These are phyloP conservation scores for Erebia palarica DNA, from an alignment of 2,888 invertebrate species.

Conservation along the genomic window DNA sequence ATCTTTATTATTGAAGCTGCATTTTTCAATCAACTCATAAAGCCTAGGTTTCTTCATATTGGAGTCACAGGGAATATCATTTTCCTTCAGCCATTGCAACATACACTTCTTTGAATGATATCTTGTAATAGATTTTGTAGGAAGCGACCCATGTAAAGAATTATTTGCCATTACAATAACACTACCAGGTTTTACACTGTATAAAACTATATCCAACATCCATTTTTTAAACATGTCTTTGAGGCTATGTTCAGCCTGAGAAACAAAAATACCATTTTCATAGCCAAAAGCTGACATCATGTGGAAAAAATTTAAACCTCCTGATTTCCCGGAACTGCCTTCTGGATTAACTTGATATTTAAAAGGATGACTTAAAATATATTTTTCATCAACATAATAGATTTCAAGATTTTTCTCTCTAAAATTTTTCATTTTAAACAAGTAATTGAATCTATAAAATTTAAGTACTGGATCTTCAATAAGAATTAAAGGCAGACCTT, in stretches of 20 bases:
- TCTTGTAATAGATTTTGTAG: constrained; percentile 46
- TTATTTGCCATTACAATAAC: constrained; percentile 55
- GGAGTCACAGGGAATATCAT: constrained; percentile 53
- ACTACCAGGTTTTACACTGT: constrained; percentile 45
- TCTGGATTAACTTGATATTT: constrained; percentile 43
- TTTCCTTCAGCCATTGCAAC: constrained; percentile 51
- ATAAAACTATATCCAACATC: constrained; percentile 53
- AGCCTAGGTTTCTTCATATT: constrained; percentile 56
- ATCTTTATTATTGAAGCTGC: constrained; percentile 37
- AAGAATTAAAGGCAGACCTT: constrained; percentile 45
- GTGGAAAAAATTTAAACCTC: constrained; percentile 48
- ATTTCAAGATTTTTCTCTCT: constrained; percentile 43
- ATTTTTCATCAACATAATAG: constrained; percentile 57
- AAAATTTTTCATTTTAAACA: constrained; percentile 50
- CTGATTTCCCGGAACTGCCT: constrained; percentile 4
- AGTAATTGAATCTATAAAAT: constrained; percentile 54
- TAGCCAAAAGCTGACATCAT: constrained; percentile 49
- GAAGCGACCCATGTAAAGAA: constrained; percentile 45
- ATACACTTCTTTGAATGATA: constrained; percentile 57
- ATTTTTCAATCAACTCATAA: constrained; percentile 52
- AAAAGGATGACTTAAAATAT: constrained; percentile 47
- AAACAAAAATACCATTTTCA: constrained; percentile 50
- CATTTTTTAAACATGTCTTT: constrained; percentile 54
- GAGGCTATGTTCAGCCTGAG: constrained; percentile 46
- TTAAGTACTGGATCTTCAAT: constrained; percentile 55